Percentiles rank a stretch among this genome's conserved stretches.
phyloP scores from a whole-genome alignment of 2,888 invertebrate genomes.

The Aradus depressus region DNA sequence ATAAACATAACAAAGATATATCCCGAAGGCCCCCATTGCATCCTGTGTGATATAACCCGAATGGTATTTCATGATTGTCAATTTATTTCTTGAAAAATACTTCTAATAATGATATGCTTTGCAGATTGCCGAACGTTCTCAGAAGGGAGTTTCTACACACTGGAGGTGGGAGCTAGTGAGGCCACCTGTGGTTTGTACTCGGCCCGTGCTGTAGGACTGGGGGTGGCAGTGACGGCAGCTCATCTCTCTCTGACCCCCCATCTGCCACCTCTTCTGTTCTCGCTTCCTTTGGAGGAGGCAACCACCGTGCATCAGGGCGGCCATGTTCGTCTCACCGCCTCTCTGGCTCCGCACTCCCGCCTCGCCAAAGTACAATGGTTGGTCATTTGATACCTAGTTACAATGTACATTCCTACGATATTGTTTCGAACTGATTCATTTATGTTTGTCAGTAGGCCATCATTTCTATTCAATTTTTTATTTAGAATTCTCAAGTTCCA shows the following conservation, averaged over 20 bases:
- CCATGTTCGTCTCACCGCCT: background rate
- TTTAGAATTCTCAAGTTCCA: too few relatives aligned
- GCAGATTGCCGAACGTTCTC: slow-evolving; percentile 10
- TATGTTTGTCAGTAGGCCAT: too few relatives aligned
- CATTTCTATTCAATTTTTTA: too few relatives aligned
- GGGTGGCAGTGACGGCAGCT: slow-evolving; percentile 10
- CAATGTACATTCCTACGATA: too few relatives aligned
- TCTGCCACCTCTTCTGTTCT: background rate
- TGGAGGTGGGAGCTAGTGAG: slow-evolving; percentile 67
- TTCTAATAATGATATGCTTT: too few relatives aligned
- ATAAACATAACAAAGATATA: too few relatives aligned
- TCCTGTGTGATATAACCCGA: too few relatives aligned
- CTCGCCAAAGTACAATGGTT: slow-evolving; percentile 10
- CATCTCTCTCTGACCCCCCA: slow-evolving; percentile 1
- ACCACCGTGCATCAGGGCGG: slow-evolving; percentile 1
- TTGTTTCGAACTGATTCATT: too few relatives aligned
- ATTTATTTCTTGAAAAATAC: too few relatives aligned
- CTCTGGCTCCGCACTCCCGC: slow-evolving; percentile 6
- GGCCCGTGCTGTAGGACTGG: slow-evolving; percentile 46
- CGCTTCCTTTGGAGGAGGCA: slow-evolving; percentile 1
- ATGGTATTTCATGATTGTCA: too few relatives aligned
- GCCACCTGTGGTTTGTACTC: slow-evolving; percentile 74
- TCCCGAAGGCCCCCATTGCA: too few relatives aligned
- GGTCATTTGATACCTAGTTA: background rate
- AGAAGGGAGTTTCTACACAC: slow-evolving; percentile 70